A percentile compares a stretch with the other conserved stretches of the same genome.
Conservation (phyloP, 2,113 vertebrate species). For the Typhlomys cinereus region DNA sequence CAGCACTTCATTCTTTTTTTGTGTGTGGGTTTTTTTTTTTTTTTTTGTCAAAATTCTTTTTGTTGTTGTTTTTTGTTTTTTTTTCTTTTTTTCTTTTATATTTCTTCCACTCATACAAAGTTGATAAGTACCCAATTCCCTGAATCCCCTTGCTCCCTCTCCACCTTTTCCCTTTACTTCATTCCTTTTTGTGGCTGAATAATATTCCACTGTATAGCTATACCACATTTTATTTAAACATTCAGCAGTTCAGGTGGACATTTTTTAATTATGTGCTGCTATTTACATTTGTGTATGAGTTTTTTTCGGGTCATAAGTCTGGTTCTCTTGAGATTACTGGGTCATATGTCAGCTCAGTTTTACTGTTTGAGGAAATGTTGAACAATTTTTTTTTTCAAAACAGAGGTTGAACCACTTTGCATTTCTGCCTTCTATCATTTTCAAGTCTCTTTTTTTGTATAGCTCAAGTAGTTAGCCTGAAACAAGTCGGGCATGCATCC, state of each 20-base stretch:
- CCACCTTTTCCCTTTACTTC: not conserved
- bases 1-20: not conserved
- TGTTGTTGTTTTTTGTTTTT: no score
- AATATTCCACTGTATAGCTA: not conserved
- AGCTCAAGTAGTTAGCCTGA: not conserved
- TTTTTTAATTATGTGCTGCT: not conserved
- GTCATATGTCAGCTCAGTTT: not conserved
- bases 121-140: no score
- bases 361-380: not conserved
- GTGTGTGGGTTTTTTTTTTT: no score
- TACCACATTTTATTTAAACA: not conserved
- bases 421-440: not conserved
- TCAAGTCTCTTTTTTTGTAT: not conserved
- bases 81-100: no score
- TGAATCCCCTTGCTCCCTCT: no score
- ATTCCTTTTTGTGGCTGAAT: not conserved
- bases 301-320: not conserved
- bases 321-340: not conserved
- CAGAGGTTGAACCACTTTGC: not conserved
- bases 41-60: no score
- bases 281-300: not conserved
- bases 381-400: not conserved
- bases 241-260: not conserved
- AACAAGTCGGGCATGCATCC: not conserved
- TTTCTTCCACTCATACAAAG: no score